phyloP scores from a whole-genome alignment of 2,888 invertebrate species.

The Synanthedon tipuliformis region DNA sequence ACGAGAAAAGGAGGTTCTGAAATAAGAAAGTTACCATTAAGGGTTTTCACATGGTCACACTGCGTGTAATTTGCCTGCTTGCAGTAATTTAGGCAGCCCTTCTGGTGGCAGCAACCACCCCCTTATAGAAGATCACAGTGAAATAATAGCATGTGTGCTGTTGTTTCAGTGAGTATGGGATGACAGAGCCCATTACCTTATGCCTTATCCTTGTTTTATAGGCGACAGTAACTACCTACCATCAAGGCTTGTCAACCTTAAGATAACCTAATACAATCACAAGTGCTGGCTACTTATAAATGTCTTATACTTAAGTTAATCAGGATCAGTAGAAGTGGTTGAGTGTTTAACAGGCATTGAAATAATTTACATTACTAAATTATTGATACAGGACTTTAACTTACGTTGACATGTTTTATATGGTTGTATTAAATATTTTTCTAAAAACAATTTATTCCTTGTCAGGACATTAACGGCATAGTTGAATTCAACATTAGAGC shows the following conservation, averaged over 20 bases:
- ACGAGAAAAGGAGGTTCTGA: constrained; percentile 34
- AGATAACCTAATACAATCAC: too few species aligned
- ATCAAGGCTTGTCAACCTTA: too few species aligned
- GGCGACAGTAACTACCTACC: too few species aligned
- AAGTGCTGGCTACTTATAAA: neutral
- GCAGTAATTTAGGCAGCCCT: neutral
- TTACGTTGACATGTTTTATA: constrained; percentile 25
- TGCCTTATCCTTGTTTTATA: too few species aligned
- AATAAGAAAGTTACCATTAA: constrained; percentile 9
- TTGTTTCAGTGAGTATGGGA: too few species aligned
- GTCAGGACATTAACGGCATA: constrained; percentile 22
- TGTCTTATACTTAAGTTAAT: too few species aligned
- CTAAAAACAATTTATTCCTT: constrained; percentile 19
- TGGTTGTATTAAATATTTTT: constrained; percentile 24
- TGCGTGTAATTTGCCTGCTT: too few species aligned
- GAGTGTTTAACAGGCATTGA: neutral
- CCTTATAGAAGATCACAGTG: too few species aligned
- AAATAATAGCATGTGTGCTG: too few species aligned
- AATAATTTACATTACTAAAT: neutral
- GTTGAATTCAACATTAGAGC: constrained; percentile 25
- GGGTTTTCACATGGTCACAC: neutral
- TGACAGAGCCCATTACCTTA: too few species aligned
- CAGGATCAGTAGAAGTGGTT: neutral
- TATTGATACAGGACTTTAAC: constrained; percentile 5
- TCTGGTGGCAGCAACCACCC: too few species aligned